A percentile compares a stretch with the other conserved stretches of the same genome.
Conservation (phyloP, 2,113 vertebrate species). For the Lamprotornis superbus region DNA sequence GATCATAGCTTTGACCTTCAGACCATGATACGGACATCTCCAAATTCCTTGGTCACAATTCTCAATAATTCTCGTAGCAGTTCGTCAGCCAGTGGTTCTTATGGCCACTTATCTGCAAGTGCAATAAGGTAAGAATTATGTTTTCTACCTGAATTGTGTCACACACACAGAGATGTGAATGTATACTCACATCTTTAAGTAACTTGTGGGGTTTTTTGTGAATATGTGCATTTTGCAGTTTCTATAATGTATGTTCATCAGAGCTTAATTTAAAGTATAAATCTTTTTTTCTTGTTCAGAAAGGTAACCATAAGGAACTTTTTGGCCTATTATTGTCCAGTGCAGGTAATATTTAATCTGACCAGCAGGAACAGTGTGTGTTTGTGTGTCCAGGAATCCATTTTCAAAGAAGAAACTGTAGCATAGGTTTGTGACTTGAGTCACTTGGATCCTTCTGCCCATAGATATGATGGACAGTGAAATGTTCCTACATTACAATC, state of each 20-base stretch:
- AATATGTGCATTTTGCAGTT: neutral
- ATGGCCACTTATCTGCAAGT: constrained; percentile 95
- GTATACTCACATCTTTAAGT: neutral
- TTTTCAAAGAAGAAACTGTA: neutral
- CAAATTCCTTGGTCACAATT: constrained; percentile 95
- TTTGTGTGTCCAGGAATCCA: neutral
- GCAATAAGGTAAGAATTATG: constrained; percentile 88
- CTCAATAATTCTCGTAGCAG: constrained; percentile 98
- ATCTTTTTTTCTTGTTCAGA: neutral
- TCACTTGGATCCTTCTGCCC: neutral
- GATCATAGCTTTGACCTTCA: constrained; percentile 98
- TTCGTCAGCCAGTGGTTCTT: constrained; percentile 96
- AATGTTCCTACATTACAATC: neutral
- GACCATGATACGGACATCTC: constrained; percentile 96
- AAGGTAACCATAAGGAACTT: neutral
- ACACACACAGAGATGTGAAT: neutral
- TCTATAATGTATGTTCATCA: neutral
- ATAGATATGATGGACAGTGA: neutral
- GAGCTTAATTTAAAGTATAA: neutral
- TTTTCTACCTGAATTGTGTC: neutral
- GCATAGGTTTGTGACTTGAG: neutral
- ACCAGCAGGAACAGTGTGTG: neutral
- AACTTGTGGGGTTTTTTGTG: neutral
- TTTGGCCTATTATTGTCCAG: neutral
- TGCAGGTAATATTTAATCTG: neutral